Conservation (phyloP, 2,888 invertebrate species). For the Dugesia japonica region DNA sequence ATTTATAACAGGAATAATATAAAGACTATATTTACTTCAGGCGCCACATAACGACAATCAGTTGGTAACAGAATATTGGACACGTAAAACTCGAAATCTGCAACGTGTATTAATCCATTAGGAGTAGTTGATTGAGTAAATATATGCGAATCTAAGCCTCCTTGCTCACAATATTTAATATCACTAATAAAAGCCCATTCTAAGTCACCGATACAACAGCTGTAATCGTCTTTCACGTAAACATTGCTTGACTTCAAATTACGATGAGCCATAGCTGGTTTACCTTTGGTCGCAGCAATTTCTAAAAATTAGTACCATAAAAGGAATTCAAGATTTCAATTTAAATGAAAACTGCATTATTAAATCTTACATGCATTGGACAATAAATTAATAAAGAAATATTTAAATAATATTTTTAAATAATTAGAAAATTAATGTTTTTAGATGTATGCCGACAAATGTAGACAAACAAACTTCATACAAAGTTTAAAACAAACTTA, state of each 20-base stretch:
- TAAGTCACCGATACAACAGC: constrained; percentile 24
- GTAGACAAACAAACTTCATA: too few relatives aligned
- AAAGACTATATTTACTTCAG: constrained; percentile 10
- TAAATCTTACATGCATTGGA: too few relatives aligned
- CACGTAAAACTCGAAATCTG: constrained; percentile 7
- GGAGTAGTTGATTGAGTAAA: background rate
- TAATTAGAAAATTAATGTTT: too few relatives aligned
- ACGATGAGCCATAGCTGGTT: constrained; percentile 30
- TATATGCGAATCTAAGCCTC: background rate
- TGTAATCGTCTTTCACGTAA: constrained; percentile 23
- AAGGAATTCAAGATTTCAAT: too few relatives aligned
- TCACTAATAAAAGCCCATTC: constrained; percentile 3
- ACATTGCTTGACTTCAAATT: constrained; percentile 27
- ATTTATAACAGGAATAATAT: background rate
- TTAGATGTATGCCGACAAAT: too few relatives aligned
- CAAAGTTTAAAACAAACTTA: too few relatives aligned
- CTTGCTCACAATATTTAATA: background rate
- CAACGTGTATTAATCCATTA: background rate
- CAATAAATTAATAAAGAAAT: too few relatives aligned
- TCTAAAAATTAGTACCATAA: background rate
- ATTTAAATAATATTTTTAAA: too few relatives aligned
- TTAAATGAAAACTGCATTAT: too few relatives aligned
- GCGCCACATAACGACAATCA: constrained; percentile 25
- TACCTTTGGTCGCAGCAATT: constrained; percentile 25
- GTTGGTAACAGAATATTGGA: background rate